These are phyloP conservation scores for Lytechinus pictus DNA, from an alignment of 35 echinoderm and acorn worm species.

Conservation along the genomic window DNA sequence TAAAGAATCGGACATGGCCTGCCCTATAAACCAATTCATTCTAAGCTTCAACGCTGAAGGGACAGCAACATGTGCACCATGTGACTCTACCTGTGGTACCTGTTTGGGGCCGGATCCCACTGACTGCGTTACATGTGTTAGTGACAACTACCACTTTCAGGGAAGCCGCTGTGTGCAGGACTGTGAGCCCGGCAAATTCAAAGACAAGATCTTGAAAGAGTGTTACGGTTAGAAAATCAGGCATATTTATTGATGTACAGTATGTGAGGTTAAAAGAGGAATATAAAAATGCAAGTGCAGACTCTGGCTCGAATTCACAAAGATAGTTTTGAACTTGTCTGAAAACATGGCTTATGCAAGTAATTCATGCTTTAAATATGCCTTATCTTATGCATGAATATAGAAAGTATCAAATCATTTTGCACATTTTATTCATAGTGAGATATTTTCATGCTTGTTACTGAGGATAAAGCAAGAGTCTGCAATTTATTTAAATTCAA, in stretches of 20 bases:
- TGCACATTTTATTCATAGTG: no score
- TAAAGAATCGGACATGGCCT: neutral
- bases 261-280: neutral
- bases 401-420: no score
- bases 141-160: neutral
- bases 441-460: no score
- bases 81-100: neutral
- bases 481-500: no score
- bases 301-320: no score
- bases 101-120: slow-evolving; percentile 29
- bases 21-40: neutral
- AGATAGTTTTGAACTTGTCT: no score
- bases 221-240: slow-evolving; percentile 57
- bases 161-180: slow-evolving; percentile 18
- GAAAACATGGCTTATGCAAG: no score
- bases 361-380: no score
- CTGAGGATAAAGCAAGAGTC: no score
- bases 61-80: neutral
- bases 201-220: neutral
- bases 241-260: neutral
- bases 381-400: no score
- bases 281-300: neutral
- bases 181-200: neutral
- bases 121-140: slow-evolving; percentile 32
- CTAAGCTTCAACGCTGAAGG: neutral